Percentiles rank a stretch among this genome's conserved stretches.
Evolutionary conservation across 1,140 invertebrate genomes (phyloP).

Genomic region (Hyles vespertilio): DNA sequence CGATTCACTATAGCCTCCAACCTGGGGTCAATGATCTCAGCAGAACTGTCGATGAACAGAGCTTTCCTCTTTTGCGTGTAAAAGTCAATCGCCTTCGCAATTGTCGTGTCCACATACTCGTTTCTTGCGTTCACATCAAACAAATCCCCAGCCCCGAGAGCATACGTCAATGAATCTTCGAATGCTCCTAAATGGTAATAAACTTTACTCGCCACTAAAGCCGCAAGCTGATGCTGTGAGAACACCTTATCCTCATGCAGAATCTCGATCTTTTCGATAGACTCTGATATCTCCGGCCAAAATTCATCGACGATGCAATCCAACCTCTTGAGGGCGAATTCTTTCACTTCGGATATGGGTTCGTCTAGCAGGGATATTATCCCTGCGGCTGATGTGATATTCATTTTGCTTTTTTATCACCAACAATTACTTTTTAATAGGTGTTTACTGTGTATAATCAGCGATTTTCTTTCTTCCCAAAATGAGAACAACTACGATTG

Average conservation of each 20-base stretch:
- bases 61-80: conserved; percentile 92
- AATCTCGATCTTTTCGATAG: conserved; percentile 98
- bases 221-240: conserved; percentile 92
- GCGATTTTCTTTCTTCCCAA: conserved; percentile 16
- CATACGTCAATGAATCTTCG: conserved; percentile 96
- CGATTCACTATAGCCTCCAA: conserved; percentile 96
- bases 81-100: conserved; percentile 96
- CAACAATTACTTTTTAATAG: background rate
- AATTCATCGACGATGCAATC: conserved; percentile 97
- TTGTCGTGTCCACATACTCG: conserved; percentile 98
- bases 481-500: conserved; percentile 26
- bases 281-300: conserved; percentile 99
- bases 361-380: conserved; percentile 97
- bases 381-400: conserved; percentile 84
- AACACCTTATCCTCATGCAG: conserved; percentile 95
- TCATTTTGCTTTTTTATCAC: conserved; percentile 42
- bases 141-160: conserved; percentile 92
- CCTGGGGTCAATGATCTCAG: conserved; percentile 88
- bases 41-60: conserved; percentile 74
- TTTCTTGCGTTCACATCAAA: conserved; percentile 95
- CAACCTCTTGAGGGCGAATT: conserved; percentile 93
- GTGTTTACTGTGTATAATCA: background rate
- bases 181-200: conserved; percentile 98
- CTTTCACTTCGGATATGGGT: conserved; percentile 92
- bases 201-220: conserved; percentile 98